Evolutionary conservation across 2,888 invertebrate genomes (phyloP).

Genomic region (Digitonthophagus gazella): DNA sequence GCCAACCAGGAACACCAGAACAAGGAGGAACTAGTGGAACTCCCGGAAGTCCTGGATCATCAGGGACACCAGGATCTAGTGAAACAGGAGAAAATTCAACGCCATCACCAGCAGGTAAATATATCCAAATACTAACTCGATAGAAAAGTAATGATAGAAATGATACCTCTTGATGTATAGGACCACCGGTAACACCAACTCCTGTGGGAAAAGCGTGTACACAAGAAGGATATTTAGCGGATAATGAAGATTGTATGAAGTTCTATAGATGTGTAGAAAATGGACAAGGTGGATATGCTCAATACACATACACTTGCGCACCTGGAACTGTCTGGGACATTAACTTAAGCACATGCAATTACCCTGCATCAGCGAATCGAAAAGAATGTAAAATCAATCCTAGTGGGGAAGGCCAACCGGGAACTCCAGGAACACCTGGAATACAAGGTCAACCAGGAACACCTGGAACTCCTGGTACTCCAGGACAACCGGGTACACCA

Average conservation of each 20-base stretch:
- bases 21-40: slow-evolving; percentile 29
- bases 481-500: slow-evolving; percentile 22
- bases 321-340: slow-evolving; percentile 78
- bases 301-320: slow-evolving; percentile 71
- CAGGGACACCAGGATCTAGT: slow-evolving; percentile 7
- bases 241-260: slow-evolving; percentile 67
- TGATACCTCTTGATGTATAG: slow-evolving; percentile 9
- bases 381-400: neutral
- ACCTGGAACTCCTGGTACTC: slow-evolving; percentile 18
- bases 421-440: slow-evolving; percentile 20
- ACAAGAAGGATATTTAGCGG: slow-evolving; percentile 68
- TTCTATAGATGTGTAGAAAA: slow-evolving; percentile 74
- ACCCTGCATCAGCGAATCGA: slow-evolving; percentile 54
- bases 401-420: slow-evolving; percentile 20
- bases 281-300: slow-evolving; percentile 59
- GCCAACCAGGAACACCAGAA: slow-evolving; percentile 30
- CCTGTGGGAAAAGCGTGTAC: slow-evolving; percentile 49
- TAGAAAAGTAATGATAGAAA: no score
- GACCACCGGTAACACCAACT: slow-evolving; percentile 1
- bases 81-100: slow-evolving; percentile 4
- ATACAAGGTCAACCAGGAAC: slow-evolving; percentile 2
- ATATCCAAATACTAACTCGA: no score
- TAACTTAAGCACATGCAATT: slow-evolving; percentile 66
- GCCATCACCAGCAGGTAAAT: no score
- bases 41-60: slow-evolving; percentile 11